These are phyloP conservation scores for Cirrhinus molitorella DNA, from an alignment of 2,797 vertebrate species.

Conservation along the genomic window DNA sequence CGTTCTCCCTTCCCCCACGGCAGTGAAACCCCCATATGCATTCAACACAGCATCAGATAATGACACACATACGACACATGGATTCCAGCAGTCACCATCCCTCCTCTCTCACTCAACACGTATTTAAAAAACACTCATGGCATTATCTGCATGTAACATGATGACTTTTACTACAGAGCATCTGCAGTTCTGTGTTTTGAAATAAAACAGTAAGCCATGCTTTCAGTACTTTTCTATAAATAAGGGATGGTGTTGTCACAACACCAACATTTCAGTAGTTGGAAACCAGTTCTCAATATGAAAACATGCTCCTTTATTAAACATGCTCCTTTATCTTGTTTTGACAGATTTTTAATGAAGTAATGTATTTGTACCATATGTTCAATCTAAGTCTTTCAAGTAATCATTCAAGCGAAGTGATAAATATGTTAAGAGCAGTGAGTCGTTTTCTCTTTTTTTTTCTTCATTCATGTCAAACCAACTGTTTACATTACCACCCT, in stretches of 20 bases:
- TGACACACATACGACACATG: constrained; percentile 15
- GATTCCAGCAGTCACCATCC: constrained; percentile 5
- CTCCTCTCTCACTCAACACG: constrained; percentile 21
- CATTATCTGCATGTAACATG: constrained; percentile 12
- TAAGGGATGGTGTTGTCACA: neutral
- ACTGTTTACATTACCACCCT: neutral
- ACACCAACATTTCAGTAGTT: neutral
- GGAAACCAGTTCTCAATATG: neutral
- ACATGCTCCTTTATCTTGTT: neutral
- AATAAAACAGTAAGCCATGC: neutral
- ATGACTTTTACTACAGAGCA: neutral
- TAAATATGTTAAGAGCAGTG: neutral
- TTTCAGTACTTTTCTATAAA: neutral
- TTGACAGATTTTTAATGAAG: neutral
- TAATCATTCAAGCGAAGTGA: neutral
- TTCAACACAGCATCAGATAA: constrained; percentile 17
- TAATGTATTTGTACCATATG: neutral
- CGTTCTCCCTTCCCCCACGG: constrained; percentile 40
- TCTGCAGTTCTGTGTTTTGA: neutral
- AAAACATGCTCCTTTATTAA: neutral
- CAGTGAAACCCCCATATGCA: constrained; percentile 27
- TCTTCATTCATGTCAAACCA: neutral
- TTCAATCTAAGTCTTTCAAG: neutral
- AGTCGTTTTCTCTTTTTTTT: neutral
- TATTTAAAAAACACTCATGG: neutral